These are phyloP conservation scores for Anser cygnoides DNA, from an alignment of 2,113 vertebrate genomes.

Conservation along the genomic window DNA sequence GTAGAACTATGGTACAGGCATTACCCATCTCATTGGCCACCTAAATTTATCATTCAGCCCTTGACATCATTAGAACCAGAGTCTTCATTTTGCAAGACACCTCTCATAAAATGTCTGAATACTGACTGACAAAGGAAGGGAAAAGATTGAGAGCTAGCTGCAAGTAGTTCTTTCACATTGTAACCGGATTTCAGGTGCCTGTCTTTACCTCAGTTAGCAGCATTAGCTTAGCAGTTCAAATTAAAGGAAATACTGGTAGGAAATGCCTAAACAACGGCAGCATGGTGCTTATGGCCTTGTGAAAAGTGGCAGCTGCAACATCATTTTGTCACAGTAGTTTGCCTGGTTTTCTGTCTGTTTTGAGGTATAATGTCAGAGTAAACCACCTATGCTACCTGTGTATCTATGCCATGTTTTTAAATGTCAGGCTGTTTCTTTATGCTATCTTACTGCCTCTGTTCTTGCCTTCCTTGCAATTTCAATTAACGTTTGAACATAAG, in stretches of 20 bases:
- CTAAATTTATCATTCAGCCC: neutral
- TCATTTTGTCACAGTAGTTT: accelerated
- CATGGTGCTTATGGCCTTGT: neutral
- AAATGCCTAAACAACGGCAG: neutral
- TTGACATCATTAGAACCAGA: neutral
- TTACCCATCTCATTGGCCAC: neutral
- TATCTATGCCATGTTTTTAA: neutral
- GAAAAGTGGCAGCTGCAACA: neutral
- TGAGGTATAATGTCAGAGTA: neutral
- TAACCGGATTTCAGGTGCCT: neutral
- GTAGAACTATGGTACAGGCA: neutral
- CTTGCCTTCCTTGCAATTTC: neutral
- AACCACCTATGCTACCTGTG: neutral
- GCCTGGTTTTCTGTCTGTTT: neutral
- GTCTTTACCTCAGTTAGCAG: neutral
- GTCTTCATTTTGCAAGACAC: neutral
- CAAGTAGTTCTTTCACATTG: neutral
- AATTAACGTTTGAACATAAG: neutral
- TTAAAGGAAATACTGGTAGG: neutral
- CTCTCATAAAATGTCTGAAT: neutral
- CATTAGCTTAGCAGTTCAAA: neutral
- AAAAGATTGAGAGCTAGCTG: neutral
- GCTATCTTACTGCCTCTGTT: neutral
- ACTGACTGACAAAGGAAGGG: neutral
- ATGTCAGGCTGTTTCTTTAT: neutral